Base-by-base conservation (phyloP, 2,113 vertebrate genomes). In the Camelus bactrianus region DNA sequence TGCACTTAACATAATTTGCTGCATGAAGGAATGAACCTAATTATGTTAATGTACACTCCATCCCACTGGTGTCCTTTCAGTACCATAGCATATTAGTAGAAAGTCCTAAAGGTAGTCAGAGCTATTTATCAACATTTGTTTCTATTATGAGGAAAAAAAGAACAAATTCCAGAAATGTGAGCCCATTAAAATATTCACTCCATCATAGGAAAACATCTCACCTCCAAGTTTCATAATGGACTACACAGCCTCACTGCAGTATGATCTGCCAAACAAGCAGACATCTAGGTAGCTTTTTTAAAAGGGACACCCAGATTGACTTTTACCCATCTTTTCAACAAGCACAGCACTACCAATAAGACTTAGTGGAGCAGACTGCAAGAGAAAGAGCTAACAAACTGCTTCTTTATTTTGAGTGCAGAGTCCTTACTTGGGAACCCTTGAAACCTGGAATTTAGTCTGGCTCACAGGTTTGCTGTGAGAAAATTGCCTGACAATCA, bases 401-500 rank as follows among this genome's bases (percentile, higher is more conserved):
- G 35, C 42, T 73, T 38, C 65, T 83, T 69, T 56, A 26, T 42
- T 64, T 10, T 69, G 54, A 93, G 62, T 9, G 1, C 46, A 67
- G 17, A 48, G 35, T 6, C 15, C 15, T 91, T 85, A 35, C 26
- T 75, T 89, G 6, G 15, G 24, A 90, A 76, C n/a, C 65, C 89
- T 69, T 94, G 7, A 77, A 93, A 75, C 38, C 56, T 24, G 50
- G 38, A 85, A 65, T 70, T 95, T 92, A 94, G 50, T 42, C 58
- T 35, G n/a, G 17, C 24, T 95, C 73, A 50, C 54, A 60, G 20
- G 73, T 89, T 69, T 90, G 35, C 80, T 81, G 9, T 26, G 56
- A 94, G 81, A 73, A 92, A 91, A 17, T 60, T 60, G 3, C 75
- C 32, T 94, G 86, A 91, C 60, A 81, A 97, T 89, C 42, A 96